Percentiles rank a stretch among this genome's conserved stretches.
Evolutionary conservation across 1,140 invertebrate genomes (phyloP).

Genomic region (Cephus cinctus): DNA sequence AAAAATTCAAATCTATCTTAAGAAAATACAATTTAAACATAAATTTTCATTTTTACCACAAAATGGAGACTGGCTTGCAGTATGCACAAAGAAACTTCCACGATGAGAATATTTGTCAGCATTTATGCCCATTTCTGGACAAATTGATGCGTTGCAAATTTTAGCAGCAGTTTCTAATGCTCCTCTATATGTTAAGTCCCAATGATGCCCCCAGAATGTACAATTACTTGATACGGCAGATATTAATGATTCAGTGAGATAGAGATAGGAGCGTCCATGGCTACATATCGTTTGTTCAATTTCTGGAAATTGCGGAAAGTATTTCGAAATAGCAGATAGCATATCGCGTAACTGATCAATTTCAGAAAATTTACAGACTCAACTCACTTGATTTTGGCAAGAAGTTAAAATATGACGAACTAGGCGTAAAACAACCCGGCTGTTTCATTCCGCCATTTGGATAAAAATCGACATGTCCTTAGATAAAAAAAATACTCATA

Average conservation of each 20-base stretch:
- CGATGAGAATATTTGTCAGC: constrained; percentile 32
- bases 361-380: no score
- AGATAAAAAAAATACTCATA: background rate
- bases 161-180: constrained; percentile 18
- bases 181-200: constrained; percentile 56
- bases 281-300: constrained; percentile 59
- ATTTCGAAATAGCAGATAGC: no score
- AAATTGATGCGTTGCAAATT: background rate
- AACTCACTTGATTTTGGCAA: constrained; percentile 42
- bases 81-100: constrained; percentile 40
- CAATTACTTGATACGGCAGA: constrained; percentile 46
- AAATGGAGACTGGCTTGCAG: constrained; percentile 30
- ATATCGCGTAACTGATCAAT: no score
- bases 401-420: constrained; percentile 38
- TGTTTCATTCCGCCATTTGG: constrained; percentile 61
- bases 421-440: constrained; percentile 47
- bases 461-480: constrained; percentile 63
- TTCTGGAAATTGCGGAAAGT: no score
- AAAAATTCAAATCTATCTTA: constrained; percentile 3
- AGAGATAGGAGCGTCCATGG: constrained; percentile 59
- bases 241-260: constrained; percentile 60
- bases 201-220: constrained; percentile 54
- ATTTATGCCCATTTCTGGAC: constrained; percentile 28
- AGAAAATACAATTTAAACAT: constrained; percentile 1
- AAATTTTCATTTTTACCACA: constrained; percentile 32